Percentiles rank a stretch among this genome's conserved stretches.
Evolutionary conservation across 2,113 vertebrate genomes (phyloP).

Genomic region (Thalassarche chlororhynchos): DNA sequence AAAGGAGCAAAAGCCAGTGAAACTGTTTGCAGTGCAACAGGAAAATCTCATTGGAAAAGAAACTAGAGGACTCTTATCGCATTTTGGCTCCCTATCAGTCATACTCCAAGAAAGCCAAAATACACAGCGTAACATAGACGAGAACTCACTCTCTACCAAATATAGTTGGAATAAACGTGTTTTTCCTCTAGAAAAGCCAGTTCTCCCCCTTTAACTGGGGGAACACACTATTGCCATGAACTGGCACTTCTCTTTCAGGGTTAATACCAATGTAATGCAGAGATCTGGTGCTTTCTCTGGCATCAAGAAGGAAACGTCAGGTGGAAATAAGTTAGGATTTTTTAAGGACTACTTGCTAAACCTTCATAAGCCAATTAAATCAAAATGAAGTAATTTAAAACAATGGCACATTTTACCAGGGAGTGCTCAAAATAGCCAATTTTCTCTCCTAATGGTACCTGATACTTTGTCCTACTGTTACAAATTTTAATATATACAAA

Average conservation of each 20-base stretch:
- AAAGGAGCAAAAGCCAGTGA: not conserved
- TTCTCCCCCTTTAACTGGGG: not conserved
- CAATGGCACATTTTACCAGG: not conserved
- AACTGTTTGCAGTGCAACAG: not conserved
- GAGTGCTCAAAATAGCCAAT: not conserved
- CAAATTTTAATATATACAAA: conserved; percentile 85
- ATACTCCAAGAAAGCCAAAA: not conserved
- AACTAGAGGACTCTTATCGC: not conserved
- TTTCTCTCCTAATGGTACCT: not conserved
- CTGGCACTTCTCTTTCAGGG: not conserved
- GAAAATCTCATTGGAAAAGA: not conserved
- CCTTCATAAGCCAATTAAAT: not conserved
- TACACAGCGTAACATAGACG: accelerated
- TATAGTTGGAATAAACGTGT: not conserved
- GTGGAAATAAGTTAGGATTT: not conserved
- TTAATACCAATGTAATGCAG: not conserved
- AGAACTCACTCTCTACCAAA: not conserved
- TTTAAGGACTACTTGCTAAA: not conserved
- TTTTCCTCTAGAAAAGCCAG: not conserved
- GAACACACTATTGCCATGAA: not conserved
- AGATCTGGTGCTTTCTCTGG: not conserved
- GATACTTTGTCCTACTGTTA: not conserved
- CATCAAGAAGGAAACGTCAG: not conserved
- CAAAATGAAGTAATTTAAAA: not conserved
- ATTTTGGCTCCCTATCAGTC: not conserved